Percentiles rank a stretch among this genome's conserved stretches.
Evolutionary conservation across 2,797 vertebrate genomes (phyloP).

Genomic region (Eurystomus glaucurus): DNA sequence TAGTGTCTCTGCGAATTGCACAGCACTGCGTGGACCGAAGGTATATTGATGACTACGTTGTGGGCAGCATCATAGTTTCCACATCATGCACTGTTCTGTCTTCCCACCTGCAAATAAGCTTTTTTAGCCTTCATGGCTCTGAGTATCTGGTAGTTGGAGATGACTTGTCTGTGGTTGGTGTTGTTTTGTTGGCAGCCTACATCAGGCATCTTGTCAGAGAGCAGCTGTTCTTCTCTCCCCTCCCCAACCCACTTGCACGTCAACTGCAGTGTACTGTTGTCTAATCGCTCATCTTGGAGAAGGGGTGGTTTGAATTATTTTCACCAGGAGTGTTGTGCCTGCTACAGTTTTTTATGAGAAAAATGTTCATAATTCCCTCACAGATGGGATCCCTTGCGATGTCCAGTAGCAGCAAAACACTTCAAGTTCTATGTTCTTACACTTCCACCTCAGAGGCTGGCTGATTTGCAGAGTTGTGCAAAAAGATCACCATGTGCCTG

Average conservation of each 20-base stretch:
- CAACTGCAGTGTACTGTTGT: neutral
- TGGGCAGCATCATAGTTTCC: neutral
- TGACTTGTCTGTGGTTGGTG: slow-evolving; percentile 35
- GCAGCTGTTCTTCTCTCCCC: slow-evolving; percentile 34
- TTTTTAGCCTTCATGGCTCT: slow-evolving; percentile 13
- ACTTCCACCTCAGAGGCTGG: neutral
- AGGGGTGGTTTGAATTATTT: slow-evolving; percentile 34
- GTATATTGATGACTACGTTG: neutral
- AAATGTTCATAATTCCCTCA: neutral
- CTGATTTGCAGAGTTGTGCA: neutral
- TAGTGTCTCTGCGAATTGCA: neutral
- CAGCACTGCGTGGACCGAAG: neutral
- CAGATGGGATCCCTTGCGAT: neutral
- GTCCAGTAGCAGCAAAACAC: neutral
- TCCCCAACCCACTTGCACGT: slow-evolving; percentile 10
- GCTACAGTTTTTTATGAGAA: neutral
- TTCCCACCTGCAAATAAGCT: slow-evolving; percentile 18
- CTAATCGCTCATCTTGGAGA: slow-evolving; percentile 21
- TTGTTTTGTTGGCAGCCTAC: slow-evolving; percentile 54
- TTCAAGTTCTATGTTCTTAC: neutral
- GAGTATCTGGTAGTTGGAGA: slow-evolving; percentile 23
- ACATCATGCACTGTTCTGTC: neutral
- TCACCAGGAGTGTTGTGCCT: neutral
- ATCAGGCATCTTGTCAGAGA: slow-evolving; percentile 46
- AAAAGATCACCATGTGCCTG: neutral